A percentile compares a stretch with the other conserved stretches of the same genome.
Conservation (phyloP, 1,140 invertebrate genomes). For the Xylocopa sonorina region DNA sequence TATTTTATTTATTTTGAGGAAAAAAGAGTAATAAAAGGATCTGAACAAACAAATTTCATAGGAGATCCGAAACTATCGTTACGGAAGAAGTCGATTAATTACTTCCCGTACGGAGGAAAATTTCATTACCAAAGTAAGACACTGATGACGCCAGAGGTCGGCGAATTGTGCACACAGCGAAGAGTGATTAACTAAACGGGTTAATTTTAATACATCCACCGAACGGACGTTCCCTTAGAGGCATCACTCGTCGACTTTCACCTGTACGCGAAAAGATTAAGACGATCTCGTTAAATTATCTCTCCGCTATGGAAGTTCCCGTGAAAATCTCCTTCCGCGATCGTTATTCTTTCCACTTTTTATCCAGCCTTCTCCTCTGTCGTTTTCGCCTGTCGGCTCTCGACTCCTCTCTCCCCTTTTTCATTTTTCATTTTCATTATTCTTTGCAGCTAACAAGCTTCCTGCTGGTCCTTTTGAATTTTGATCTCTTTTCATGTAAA, state of each 20-base stretch:
- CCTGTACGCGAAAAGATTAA: not conserved
- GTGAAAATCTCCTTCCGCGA: not conserved
- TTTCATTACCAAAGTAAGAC: too few relatives aligned
- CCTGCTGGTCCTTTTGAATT: slow-evolving; percentile 42
- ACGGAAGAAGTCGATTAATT: too few relatives aligned
- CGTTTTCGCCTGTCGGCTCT: not conserved
- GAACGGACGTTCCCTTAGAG: not conserved
- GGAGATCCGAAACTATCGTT: too few relatives aligned
- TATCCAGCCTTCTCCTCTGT: not conserved
- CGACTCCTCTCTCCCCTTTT: not conserved
- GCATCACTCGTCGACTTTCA: too few relatives aligned
- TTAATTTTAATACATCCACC: too few relatives aligned
- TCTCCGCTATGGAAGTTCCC: not conserved
- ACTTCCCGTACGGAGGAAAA: too few relatives aligned
- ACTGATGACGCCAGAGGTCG: too few relatives aligned
- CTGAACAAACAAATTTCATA: too few relatives aligned
- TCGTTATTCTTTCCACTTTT: slow-evolving; percentile 12
- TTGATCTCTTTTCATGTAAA: slow-evolving; percentile 35
- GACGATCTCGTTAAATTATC: slow-evolving; percentile 10
- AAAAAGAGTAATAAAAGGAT: not conserved
- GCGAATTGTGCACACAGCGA: too few relatives aligned
- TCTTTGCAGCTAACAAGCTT: slow-evolving; percentile 30
- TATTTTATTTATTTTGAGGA: not conserved
- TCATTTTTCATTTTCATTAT: slow-evolving; percentile 28
- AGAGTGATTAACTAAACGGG: not conserved